Percentiles rank a stretch among this genome's conserved stretches.
Conservation (phyloP, 2,113 vertebrate species). For the Pelodiscus sinensis region DNA sequence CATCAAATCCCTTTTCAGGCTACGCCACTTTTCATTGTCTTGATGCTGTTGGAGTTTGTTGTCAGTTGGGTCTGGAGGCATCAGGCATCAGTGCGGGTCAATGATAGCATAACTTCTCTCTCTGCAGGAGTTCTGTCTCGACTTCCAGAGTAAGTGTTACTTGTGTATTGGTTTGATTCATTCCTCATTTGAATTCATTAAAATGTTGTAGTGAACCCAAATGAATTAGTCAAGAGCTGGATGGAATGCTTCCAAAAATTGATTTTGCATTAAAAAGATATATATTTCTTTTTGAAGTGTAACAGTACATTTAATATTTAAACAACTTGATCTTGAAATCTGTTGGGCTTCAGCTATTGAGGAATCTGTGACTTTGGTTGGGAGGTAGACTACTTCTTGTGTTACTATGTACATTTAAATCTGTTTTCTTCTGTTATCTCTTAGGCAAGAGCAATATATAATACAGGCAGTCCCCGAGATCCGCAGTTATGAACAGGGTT, state of each 20-base stretch:
- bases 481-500: too few species aligned
- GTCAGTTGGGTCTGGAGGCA: slow-evolving; percentile 81
- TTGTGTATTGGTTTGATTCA: neutral
- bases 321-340: neutral
- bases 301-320: neutral
- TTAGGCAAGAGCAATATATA: neutral
- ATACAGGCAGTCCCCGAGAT: too few species aligned
- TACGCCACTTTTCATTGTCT: slow-evolving; percentile 86
- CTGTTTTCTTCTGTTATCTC: neutral
- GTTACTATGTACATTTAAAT: neutral
- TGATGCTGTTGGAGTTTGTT: slow-evolving; percentile 87
- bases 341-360: neutral
- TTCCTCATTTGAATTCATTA: neutral
- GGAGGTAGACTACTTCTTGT: neutral
- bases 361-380: neutral
- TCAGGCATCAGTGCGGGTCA: slow-evolving; percentile 73
- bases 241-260: neutral
- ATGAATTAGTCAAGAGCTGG: neutral
- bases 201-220: neutral
- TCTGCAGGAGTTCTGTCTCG: slow-evolving; percentile 88
- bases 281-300: neutral
- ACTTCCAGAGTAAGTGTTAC: slow-evolving; percentile 85
- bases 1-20: slow-evolving; percentile 78
- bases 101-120: slow-evolving; percentile 86
- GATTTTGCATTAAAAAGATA: neutral